Evolutionary conservation across 2,888 invertebrate species (phyloP), one percentile per base, ranked within the genome.

Genomic region (Pyrgus malvae): DNA sequence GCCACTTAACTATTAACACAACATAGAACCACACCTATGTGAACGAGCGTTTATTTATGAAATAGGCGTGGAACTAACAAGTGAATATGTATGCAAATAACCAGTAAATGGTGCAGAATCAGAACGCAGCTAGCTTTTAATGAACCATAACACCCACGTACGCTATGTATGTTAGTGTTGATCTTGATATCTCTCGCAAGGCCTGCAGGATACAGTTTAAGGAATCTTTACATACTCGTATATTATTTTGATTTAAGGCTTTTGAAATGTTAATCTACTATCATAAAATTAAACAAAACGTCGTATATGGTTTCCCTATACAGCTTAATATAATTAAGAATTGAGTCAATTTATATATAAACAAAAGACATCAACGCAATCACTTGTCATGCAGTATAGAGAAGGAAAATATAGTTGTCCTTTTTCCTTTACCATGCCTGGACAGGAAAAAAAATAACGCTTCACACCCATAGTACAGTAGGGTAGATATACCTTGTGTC

Each of bases 51-150:
- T 48, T 41, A 49, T 31, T 38, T 41, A 41, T 42, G 23, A 41
- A 21, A 21, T 19, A 19, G 11, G 17, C 17, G n/a, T 21, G 21
- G 19, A 40, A 27, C 7, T 29, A 7, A 38, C 25, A 41, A 21
- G 21, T 33, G 25, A 12, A 50, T 50, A 33, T 40, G 33, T 50
- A 50, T 50, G 41, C 42, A 50, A 50, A 50, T 50, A n/a, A n/a
- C 40, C 41, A 50, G 17, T 42, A 50, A 42, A 17, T 25, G 50
- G 33, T 17, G n/a, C 16, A 42, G 40, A 42, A 33, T 50, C 35
- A 44, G 42, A 44, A 35, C 42, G 35, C 8, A 17, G 33, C 33
- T 41, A 35, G 25, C 25, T 12, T 25, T n/a, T 44, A 51, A 42
- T 44, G 25, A 35, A 27, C 25, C 41, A 14, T 41, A 23, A 21